Conservation (phyloP, 1,140 invertebrate species). For the Drosophila nigrodunni region DNA sequence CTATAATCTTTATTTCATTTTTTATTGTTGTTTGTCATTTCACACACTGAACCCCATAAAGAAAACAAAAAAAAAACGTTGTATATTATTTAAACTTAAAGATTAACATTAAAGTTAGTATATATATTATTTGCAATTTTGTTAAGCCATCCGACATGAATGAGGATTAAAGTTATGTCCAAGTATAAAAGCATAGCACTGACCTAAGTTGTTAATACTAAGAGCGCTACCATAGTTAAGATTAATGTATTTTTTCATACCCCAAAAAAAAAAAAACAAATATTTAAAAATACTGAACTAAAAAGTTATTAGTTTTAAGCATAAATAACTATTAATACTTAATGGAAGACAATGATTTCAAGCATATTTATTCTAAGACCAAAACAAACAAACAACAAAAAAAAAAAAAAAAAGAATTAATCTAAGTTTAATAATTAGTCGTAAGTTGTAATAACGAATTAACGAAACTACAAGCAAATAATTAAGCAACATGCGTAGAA, state of each 20-base stretch:
- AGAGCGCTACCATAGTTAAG: constrained; percentile 41
- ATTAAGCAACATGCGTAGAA: constrained; percentile 69
- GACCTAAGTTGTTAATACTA: constrained; percentile 66
- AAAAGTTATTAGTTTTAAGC: constrained; percentile 56
- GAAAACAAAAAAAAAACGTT: constrained; percentile 38
- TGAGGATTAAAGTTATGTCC: constrained; percentile 35
- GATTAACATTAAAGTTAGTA: constrained; percentile 26
- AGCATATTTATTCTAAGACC: constrained; percentile 62
- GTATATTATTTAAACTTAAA: constrained; percentile 66
- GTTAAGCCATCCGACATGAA: constrained; percentile 66
- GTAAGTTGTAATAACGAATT: constrained; percentile 63
- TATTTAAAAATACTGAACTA: constrained; percentile 15
- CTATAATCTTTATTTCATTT: constrained; percentile 48
- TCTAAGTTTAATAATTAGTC: constrained; percentile 71
- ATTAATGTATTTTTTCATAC: constrained; percentile 69
- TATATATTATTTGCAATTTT: constrained; percentile 72
- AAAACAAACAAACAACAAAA: constrained; percentile 19
- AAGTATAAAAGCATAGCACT: constrained; percentile 72
- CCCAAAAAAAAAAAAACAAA: constrained; percentile 28
- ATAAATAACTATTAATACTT: constrained; percentile 44
- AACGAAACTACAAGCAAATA: constrained; percentile 66
- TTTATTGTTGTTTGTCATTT: constrained; percentile 44
- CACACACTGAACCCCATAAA: constrained; percentile 16
- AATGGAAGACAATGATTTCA: constrained; percentile 76
- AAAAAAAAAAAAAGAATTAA: constrained; percentile 33